Evolutionary conservation across 2,113 vertebrate genomes (phyloP), one percentile per base, ranked within the genome.

Genomic region (Indicator maculatus): DNA sequence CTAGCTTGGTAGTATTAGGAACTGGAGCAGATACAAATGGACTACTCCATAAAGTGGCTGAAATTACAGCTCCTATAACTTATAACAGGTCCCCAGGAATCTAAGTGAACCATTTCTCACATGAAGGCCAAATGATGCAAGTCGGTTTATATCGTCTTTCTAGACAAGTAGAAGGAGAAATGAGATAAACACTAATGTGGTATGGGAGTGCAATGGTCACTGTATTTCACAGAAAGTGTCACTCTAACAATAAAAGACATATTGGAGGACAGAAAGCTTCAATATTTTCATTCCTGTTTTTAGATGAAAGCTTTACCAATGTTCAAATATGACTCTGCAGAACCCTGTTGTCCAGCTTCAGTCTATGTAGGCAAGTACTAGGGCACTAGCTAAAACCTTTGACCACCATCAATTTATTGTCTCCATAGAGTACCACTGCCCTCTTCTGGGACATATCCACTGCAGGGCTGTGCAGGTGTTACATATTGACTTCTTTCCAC

Each of bases 1-100:
- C 74, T 95, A 93, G 73, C 94, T 97, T 97, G 88, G 96, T 97
- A 97, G 96, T 88, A 75, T 95, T 97, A 96, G 90, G 91, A 95
- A 96, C 91, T 93, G 45, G 89, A 96, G 86, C 39, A 97, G 95
- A 38, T 75, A 89, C 82, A 95, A 93, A 94, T 82, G 67, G 91
- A 73, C 78, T 91, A 47, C 71, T 89, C 83, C 94, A 94, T 97
- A 95, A 94, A 97, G 77, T 93, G 94, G 79, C 94, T 96, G 89
- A 96, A 84, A 93, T 96, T 96, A 95, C 55, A 94, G 93, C 94
- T 97, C 96, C 88, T 84, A 52, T 93, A 96, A 91, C 92, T 96
- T 97, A 88, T 85, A 94, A 67, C 61, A 66, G 47, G 31, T 85
- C 56, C 73, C 70, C 59, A 81, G 70, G 71, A 88, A 78, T 88